Conservation (phyloP, 1,140 invertebrate species). For the Aplysia californica region DNA sequence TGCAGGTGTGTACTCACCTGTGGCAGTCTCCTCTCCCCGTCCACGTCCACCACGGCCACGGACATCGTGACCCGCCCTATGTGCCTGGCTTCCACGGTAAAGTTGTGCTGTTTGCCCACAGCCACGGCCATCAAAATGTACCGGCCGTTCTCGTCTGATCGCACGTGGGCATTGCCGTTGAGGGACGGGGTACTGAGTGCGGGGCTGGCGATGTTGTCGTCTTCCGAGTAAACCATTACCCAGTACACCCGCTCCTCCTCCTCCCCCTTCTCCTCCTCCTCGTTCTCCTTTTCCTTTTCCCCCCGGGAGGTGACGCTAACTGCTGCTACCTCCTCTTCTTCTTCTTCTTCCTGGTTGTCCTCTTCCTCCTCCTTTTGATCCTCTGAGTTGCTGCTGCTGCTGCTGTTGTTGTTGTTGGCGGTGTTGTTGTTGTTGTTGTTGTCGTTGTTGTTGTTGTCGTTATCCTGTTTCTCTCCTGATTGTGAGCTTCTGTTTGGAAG, state of each 20-base stretch:
- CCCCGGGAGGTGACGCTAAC: neutral
- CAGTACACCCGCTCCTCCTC: slow-evolving; percentile 7
- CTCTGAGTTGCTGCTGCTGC: neutral
- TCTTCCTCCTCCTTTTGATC: neutral
- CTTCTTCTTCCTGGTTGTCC: too few relatives aligned
- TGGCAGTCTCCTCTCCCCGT: slow-evolving; percentile 22
- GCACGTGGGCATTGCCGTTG: slow-evolving; percentile 33
- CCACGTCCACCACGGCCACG: slow-evolving; percentile 49
- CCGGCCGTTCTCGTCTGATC: slow-evolving; percentile 23
- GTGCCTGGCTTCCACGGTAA: slow-evolving; percentile 57
- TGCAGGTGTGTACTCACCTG: too few relatives aligned
- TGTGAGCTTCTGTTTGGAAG: too few relatives aligned
- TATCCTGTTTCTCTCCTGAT: too few relatives aligned
- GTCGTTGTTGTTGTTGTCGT: slow-evolving; percentile 27
- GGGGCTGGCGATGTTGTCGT: slow-evolving; percentile 34
- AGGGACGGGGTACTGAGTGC: slow-evolving; percentile 19
- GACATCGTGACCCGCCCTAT: slow-evolving; percentile 57
- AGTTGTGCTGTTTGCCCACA: slow-evolving; percentile 51
- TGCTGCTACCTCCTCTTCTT: too few relatives aligned
- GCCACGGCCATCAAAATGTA: slow-evolving; percentile 43
- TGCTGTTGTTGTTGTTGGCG: neutral
- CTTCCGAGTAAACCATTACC: slow-evolving; percentile 35
- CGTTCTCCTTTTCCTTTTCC: neutral
- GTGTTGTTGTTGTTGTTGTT: slow-evolving; percentile 10
- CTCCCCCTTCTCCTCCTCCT: neutral